These are phyloP conservation scores for Fragum sueziense DNA, from an alignment of 2,888 invertebrate species.

Conservation along the genomic window DNA sequence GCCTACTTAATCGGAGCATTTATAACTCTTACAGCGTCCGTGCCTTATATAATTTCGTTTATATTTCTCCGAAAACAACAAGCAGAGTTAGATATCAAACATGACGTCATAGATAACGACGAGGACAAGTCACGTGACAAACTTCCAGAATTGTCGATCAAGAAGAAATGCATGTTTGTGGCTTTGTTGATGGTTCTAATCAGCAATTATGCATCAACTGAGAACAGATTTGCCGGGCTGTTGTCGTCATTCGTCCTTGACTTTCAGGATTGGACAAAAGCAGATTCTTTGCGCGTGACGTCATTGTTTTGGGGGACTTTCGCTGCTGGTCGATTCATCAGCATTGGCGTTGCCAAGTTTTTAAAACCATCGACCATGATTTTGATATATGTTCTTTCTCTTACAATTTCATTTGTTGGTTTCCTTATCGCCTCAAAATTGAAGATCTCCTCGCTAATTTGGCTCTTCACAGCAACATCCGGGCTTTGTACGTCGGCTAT, in stretches of 20 bases:
- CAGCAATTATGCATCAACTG: constrained; percentile 69
- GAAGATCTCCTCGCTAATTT: constrained; percentile 41
- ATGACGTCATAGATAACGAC: constrained; percentile 15
- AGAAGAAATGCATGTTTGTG: constrained; percentile 47
- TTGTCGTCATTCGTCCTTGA: constrained; percentile 48
- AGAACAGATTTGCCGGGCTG: constrained; percentile 48
- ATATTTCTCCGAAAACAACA: constrained; percentile 6
- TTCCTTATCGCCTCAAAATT: constrained; percentile 51
- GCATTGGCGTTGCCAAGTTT: constrained; percentile 69
- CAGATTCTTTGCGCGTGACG: constrained; percentile 37
- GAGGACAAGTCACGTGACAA: constrained; percentile 38
- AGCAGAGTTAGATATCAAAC: constrained; percentile 20
- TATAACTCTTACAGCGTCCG: constrained; percentile 45
- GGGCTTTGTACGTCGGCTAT: constrained; percentile 64
- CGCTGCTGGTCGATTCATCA: constrained; percentile 49
- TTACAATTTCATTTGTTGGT: constrained; percentile 57
- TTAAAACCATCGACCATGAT: constrained; percentile 79
- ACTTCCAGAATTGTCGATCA: constrained; percentile 48
- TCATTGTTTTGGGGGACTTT: constrained; percentile 51
- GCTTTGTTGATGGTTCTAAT: constrained; percentile 52
- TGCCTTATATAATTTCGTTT: constrained; percentile 61
- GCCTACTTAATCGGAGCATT: constrained; percentile 57
- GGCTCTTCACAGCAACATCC: constrained; percentile 55
- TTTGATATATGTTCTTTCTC: constrained; percentile 65
- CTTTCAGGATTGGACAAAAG: constrained; percentile 51